Evolutionary conservation across 2,888 invertebrate species (phyloP), one percentile per base, ranked within the genome.

Genomic region (Formica aserva): DNA sequence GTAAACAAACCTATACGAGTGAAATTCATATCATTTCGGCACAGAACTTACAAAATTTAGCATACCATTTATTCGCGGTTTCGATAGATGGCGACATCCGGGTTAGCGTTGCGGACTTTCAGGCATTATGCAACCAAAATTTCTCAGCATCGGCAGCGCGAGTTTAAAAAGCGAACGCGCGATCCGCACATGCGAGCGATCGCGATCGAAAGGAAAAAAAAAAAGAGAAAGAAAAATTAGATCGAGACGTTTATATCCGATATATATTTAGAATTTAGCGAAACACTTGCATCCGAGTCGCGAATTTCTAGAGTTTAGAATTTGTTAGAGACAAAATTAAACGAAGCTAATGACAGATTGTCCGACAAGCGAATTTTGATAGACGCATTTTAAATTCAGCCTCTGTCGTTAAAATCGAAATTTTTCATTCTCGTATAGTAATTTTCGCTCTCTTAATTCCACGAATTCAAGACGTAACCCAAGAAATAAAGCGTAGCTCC

Each of bases 81-180:
- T 83, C 90, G 84, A 71, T 66, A 90, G 90, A 90, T 90, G 90
- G 90, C 89, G 84, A 74, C 85, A 86, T 71, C 57, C 45, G 32
- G 26, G 85, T 85, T 86, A 85, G 84, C 75, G 82, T 57, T 45
- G n/a, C 69, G n/a, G 66, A 71, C 65, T 86, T 86, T 84, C 63
- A 71, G 77, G 63, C 57, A 60, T 90, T 89, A 87, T 84, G 89
- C 85, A 89, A 88, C 67, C 66, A 26, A 85, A 80, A 87, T 87
- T 87, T 85, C 82, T 83, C 82, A 66, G 67, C 26, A 67, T 71
- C 29, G 35, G 22, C 18, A 45, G n/a, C 71, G 60, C 1, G 52
- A 35, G 35, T 71, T 55, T 71, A 80, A 80, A 80, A 48, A 22
- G 18, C 69, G 15, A 57, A 45, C 38, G 52, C 32, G 32, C 48